phyloP scores from a whole-genome alignment of 2,797 vertebrate species.

The Momotus momota region DNA sequence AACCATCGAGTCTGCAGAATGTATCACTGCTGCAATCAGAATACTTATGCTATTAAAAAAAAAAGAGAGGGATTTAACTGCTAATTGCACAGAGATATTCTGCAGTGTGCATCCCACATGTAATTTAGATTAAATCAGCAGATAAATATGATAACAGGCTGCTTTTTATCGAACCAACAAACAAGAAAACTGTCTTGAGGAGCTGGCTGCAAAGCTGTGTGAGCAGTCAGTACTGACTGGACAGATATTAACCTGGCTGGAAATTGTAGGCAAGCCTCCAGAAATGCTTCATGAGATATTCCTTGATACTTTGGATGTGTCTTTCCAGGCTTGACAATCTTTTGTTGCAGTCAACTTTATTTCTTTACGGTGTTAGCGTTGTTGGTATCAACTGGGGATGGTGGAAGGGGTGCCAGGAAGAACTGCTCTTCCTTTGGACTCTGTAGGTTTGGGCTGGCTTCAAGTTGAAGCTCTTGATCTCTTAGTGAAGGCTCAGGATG shows the following conservation, averaged over 20 bases:
- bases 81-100: slow-evolving; percentile 29
- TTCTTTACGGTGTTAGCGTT: not conserved
- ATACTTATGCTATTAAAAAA: not conserved
- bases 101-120: not conserved
- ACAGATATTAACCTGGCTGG: not conserved
- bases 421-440: not conserved
- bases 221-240: not conserved
- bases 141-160: slow-evolving; percentile 6
- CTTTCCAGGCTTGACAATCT: not conserved
- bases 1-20: not conserved
- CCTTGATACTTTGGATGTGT: not conserved
- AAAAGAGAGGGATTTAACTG: not conserved
- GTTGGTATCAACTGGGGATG: not conserved
- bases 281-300: not conserved
- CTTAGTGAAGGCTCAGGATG: not conserved
- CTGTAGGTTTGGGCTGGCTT: not conserved
- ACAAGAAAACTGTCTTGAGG: not conserved
- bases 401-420: not conserved
- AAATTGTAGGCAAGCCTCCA: not conserved
- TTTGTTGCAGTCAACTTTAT: not conserved
- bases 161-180: not conserved
- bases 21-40: not conserved
- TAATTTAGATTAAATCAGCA: slow-evolving; percentile 44
- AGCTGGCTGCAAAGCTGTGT: not conserved
- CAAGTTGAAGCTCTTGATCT: not conserved